These are phyloP conservation scores for Pachyuromys duprasi DNA, from an alignment of 2,797 vertebrate genomes.

Conservation along the genomic window DNA sequence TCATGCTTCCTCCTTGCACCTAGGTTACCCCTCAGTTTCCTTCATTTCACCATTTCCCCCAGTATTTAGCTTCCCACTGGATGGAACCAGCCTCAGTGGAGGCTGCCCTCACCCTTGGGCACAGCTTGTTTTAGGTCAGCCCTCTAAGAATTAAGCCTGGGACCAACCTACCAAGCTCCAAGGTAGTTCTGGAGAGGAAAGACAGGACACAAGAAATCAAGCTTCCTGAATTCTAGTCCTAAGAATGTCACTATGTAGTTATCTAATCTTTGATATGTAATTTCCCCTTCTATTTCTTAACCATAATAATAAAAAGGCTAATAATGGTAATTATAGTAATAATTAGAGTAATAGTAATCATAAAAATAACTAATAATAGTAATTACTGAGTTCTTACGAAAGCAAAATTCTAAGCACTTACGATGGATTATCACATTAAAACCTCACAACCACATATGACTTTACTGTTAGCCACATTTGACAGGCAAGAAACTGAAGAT, in stretches of 20 bases:
- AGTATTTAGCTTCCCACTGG: not conserved
- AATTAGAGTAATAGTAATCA: no score
- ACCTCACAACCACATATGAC: not conserved
- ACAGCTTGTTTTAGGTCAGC: not conserved
- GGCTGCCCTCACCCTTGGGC: not conserved
- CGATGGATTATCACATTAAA: constrained; percentile 4
- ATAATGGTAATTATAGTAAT: not conserved
- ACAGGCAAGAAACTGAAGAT: constrained; percentile 1
- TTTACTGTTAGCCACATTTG: not conserved
- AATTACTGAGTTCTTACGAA: constrained; percentile 18
- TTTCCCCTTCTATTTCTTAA: constrained; percentile 48
- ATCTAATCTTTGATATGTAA: not conserved
- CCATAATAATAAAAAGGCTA: not conserved
- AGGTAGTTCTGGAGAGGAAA: not conserved
- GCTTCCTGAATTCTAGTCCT: constrained; percentile 1
- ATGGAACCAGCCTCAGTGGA: not conserved
- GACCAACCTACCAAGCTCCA: not conserved
- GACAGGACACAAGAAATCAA: not conserved
- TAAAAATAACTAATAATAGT: not conserved
- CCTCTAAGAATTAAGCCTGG: not conserved
- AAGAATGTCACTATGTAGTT: not conserved
- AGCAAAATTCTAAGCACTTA: constrained; percentile 16
- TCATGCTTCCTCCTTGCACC: not conserved
- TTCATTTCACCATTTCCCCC: not conserved
- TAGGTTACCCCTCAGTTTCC: not conserved